Base-by-base conservation (phyloP, 2,797 vertebrate species). In the Anomalospiza imberbis region DNA sequence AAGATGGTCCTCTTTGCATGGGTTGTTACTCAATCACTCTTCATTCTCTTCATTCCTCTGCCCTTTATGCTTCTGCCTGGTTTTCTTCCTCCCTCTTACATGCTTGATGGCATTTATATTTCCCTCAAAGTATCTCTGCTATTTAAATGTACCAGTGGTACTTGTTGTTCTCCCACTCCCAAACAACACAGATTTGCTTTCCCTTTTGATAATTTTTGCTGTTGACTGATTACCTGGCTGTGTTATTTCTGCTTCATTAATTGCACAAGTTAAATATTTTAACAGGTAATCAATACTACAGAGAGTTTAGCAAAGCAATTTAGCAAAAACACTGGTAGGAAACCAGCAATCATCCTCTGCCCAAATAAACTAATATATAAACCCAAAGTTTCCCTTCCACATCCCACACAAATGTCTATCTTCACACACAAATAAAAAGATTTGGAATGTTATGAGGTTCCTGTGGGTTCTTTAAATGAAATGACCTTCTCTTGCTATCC, bases 331-430 rank as follows among this genome's bases (percentile, higher is more conserved):
- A 63, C 34, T 61, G 29, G 34, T 85, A 85, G 90, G 90, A 95
- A 94, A 76, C 63, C n/a, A 84, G 66, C 73, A 66, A 29, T 78
- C 42, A 9, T 88, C 48, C 55, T 85, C 60, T 91, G 67, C 63
- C 85, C 83, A 88, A 91, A 82, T 70, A 93, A 93, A 85, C 80
- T 86, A 79, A 91, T 92, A 57, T 45, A 67, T 53, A 86, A 94
- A 53, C 57, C 63, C 53, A 5, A 47, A 44, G 48, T 65, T 86
- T 86, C 71, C 85, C 87, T 10, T 88, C 89, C 66, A 32, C 60
- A 85, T 95, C 88, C 90, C 10, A 7, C 73, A 38, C 47, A 31
- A 85, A 58, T 14, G 50, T 55, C 91, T 80, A 4, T 88, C 90
- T 87, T 93, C 45, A 72, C 42, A 57, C 58, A 51, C 67, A 79